A percentile compares a stretch with the other conserved stretches of the same genome.
phyloP scores from a whole-genome alignment of 2,888 invertebrate species.

The Drosophila robusta region DNA sequence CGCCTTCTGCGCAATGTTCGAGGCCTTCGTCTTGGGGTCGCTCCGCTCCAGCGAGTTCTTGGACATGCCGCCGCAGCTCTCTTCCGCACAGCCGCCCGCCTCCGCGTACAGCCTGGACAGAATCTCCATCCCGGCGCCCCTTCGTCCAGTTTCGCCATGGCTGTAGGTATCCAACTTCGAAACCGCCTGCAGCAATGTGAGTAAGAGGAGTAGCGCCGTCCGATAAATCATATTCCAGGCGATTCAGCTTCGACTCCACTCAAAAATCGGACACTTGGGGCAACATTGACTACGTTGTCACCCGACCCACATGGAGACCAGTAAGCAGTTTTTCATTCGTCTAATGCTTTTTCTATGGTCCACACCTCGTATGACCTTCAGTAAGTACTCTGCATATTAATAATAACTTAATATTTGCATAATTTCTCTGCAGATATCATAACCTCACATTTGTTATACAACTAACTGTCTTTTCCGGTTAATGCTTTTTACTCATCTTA shows the following conservation, averaged over 20 bases:
- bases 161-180: conserved; percentile 40
- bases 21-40: conserved; percentile 86
- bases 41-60: background rate
- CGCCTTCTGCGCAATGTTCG: conserved; percentile 90
- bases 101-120: conserved; percentile 12
- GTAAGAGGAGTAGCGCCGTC: conserved; percentile 26
- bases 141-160: conserved; percentile 8
- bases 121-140: background rate
- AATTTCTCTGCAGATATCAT: no score
- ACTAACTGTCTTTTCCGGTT: no score
- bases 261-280: conserved; percentile 23
- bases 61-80: background rate
- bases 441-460: no score
- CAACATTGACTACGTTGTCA: conserved; percentile 6
- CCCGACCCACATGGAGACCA: no score
- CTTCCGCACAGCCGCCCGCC: background rate
- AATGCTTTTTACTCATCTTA: no score
- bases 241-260: conserved; percentile 11
- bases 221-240: conserved; percentile 36
- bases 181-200: conserved; percentile 34
- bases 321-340: no score
- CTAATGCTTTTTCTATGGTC: no score
- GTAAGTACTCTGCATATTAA: no score
- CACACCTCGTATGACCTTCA: no score
- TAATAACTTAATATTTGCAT: no score